Conservation (phyloP, 2,888 invertebrate species). For the Cheilosia grossa region DNA sequence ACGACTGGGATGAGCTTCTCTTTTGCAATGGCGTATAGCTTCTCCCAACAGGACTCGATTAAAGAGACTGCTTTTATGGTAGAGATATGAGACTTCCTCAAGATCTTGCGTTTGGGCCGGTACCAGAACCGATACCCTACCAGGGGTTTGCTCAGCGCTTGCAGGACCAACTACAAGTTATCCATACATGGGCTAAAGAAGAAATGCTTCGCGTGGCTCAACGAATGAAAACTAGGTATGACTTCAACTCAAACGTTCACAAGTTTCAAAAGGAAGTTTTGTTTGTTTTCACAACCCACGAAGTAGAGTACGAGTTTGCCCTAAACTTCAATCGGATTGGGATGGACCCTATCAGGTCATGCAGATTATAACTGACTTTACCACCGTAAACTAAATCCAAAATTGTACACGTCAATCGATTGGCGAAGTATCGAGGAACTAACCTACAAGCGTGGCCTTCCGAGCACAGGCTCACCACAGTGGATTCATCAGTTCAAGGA, state of each 20-base stretch:
- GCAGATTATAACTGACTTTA: constrained; percentile 22
- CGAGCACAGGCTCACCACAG: too few species aligned
- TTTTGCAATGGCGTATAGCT: constrained; percentile 60
- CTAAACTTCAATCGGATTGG: constrained; percentile 36
- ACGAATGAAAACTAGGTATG: constrained; percentile 22
- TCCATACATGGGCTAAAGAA: background rate
- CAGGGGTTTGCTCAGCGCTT: constrained; percentile 11
- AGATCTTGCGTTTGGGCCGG: constrained; percentile 76
- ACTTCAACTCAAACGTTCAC: background rate
- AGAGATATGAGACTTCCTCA: constrained; percentile 65
- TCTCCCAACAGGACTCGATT: constrained; percentile 66
- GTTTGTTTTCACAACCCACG: constrained; percentile 27
- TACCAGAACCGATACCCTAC: constrained; percentile 5
- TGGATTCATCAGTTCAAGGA: too few species aligned
- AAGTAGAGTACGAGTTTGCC: constrained; percentile 22
- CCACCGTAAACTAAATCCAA: constrained; percentile 24
- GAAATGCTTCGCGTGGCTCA: background rate
- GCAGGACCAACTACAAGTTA: constrained; percentile 6
- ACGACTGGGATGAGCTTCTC: constrained; percentile 61
- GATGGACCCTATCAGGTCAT: constrained; percentile 27
- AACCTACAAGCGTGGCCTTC: background rate
- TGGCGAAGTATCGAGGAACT: constrained; percentile 8
- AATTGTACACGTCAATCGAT: constrained; percentile 18
- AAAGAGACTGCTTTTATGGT: constrained; percentile 71
- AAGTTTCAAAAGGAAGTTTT: constrained; percentile 18